Conservation (phyloP, 1,140 invertebrate species). For the Drosophila tropicalis region DNA sequence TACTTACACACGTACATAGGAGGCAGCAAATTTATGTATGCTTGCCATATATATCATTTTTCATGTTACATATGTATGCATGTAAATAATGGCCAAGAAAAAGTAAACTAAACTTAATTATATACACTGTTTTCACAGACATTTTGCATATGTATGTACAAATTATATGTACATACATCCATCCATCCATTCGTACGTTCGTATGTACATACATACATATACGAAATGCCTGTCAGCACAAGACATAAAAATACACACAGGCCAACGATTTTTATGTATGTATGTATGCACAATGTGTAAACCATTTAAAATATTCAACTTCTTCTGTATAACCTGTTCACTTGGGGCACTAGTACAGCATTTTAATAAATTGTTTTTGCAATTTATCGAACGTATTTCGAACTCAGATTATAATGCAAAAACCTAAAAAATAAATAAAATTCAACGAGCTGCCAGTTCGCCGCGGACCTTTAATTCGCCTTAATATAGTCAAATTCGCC, state of each 20-base stretch:
- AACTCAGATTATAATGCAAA: slow-evolving; percentile 56
- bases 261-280: slow-evolving; percentile 21
- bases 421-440: slow-evolving; percentile 66
- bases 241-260: slow-evolving; percentile 17
- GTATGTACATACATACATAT: slow-evolving; percentile 31
- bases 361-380: slow-evolving; percentile 20
- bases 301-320: slow-evolving; percentile 12
- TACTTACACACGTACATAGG: not conserved
- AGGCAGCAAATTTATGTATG: not conserved
- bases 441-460: slow-evolving; percentile 40
- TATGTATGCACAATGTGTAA: slow-evolving; percentile 9
- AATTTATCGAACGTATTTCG: slow-evolving; percentile 40
- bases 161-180: slow-evolving; percentile 4
- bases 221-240: slow-evolving; percentile 17
- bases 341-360: not conserved
- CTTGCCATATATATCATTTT: not conserved
- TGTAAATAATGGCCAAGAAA: not conserved
- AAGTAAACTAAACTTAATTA: not conserved
- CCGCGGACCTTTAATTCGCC: too few relatives aligned
- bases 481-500: too few relatives aligned
- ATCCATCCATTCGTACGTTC: slow-evolving; percentile 1
- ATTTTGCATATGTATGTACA: slow-evolving; percentile 9
- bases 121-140: slow-evolving; percentile 13
- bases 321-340: slow-evolving; percentile 4
- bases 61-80: not conserved